Conservation (phyloP, 35 echinoderm and acorn worm species). For the Holothuria glaberrima region DNA sequence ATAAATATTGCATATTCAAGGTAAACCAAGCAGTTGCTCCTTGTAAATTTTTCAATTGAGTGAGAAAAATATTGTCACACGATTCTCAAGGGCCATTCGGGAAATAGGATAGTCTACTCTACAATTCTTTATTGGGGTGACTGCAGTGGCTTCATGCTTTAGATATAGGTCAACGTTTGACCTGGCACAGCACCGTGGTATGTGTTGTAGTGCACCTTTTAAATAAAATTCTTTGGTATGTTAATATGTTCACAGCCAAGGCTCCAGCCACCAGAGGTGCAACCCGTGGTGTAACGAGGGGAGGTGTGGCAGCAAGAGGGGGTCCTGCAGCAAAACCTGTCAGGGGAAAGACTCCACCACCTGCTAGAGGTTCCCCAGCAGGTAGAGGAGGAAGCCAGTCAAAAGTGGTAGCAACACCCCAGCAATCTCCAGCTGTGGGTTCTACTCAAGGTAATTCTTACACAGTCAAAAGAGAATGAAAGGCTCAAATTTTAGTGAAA, state of each 20-base stretch:
- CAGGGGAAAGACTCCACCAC: conserved; percentile 48
- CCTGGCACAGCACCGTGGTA: no score
- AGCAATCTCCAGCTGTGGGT: not conserved
- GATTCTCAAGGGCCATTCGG: no score
- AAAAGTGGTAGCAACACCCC: conserved; percentile 45
- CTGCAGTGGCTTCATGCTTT: no score
- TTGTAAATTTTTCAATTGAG: no score
- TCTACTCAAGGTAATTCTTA: not conserved
- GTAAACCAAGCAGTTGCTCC: no score
- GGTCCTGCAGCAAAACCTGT: conserved; percentile 41
- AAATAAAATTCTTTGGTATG: not conserved
- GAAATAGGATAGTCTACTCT: no score
- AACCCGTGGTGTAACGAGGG: conserved; percentile 51
- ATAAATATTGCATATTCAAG: no score
- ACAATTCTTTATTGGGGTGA: no score
- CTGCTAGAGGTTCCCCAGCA: conserved; percentile 43
- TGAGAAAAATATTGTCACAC: no score
- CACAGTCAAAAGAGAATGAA: not conserved
- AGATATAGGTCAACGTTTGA: no score
- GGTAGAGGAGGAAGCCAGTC: conserved; percentile 34
- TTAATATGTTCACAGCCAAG: conserved; percentile 11
- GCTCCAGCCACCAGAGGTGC: not conserved
- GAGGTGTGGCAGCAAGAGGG: conserved; percentile 62
- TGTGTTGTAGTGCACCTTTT: no score
- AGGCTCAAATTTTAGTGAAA: not conserved